Percentiles rank a stretch among this genome's conserved stretches.
Evolutionary conservation across 2,888 invertebrate genomes (phyloP).

Genomic region (Eristalis tenax): DNA sequence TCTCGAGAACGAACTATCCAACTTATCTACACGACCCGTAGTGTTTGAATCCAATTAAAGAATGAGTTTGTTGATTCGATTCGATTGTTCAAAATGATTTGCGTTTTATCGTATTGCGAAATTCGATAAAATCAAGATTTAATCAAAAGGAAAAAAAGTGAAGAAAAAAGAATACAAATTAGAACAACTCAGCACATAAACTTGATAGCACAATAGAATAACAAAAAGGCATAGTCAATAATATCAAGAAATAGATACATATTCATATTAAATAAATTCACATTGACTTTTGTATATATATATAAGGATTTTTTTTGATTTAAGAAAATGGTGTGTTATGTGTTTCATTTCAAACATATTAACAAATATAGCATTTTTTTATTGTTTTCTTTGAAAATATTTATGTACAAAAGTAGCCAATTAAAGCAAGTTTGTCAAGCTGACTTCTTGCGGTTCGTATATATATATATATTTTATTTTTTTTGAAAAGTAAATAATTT

Average conservation of each 20-base stretch:
- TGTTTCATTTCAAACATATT: constrained; percentile 70
- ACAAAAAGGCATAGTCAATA: constrained; percentile 63
- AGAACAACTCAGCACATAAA: constrained; percentile 23
- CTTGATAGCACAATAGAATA: constrained; percentile 30
- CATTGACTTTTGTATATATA: constrained; percentile 31
- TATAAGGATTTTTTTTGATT: constrained; percentile 19
- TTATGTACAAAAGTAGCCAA: constrained; percentile 68
- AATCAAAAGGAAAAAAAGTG: constrained; percentile 63
- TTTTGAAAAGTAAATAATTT: background rate
- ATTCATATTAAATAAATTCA: constrained; percentile 53
- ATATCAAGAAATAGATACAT: constrained; percentile 59
- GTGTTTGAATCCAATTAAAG: constrained; percentile 51
- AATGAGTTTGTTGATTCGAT: background rate
- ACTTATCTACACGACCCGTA: constrained; percentile 90
- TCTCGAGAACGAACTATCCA: constrained; percentile 97
- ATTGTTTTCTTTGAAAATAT: constrained; percentile 52
- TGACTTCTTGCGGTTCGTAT: constrained; percentile 26
- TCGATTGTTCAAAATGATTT: background rate
- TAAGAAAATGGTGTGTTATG: constrained; percentile 43
- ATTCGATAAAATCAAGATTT: constrained; percentile 64
- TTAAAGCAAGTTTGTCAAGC: constrained; percentile 41
- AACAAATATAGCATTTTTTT: constrained; percentile 51
- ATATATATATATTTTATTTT: constrained; percentile 25
- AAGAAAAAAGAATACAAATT: constrained; percentile 60
- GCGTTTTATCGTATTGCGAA: constrained; percentile 32